Evolutionary conservation across 2,888 invertebrate species (phyloP).

Genomic region (Nemoura dubitans): DNA sequence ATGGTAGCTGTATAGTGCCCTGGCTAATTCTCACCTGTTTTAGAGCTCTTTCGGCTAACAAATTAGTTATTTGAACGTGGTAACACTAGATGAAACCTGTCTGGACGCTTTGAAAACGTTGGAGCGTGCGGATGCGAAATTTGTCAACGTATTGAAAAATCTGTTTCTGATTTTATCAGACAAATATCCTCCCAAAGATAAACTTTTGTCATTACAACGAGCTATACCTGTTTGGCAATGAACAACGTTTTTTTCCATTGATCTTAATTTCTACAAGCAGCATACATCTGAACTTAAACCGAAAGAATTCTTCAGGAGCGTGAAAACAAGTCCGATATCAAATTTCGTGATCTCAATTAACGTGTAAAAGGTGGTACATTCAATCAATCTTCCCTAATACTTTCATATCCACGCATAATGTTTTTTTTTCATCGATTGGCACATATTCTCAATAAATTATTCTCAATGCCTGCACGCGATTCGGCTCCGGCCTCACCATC

Average conservation of each 20-base stretch:
- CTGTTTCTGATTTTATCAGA: too few relatives aligned
- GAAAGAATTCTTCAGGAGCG: neutral
- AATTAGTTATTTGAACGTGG: conserved; percentile 16
- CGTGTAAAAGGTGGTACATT: neutral
- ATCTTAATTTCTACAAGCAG: neutral
- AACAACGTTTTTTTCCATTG: too few relatives aligned
- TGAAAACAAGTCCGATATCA: conserved; percentile 1
- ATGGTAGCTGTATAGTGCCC: neutral
- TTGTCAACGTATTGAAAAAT: too few relatives aligned
- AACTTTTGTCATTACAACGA: too few relatives aligned
- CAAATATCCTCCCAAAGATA: too few relatives aligned
- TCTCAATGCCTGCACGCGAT: neutral
- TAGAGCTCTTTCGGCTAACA: neutral
- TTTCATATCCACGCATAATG: conserved; percentile 12
- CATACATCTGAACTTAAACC: neutral
- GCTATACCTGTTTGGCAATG: too few relatives aligned
- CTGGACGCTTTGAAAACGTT: neutral
- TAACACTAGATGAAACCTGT: conserved; percentile 26
- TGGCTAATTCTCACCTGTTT: conserved; percentile 39
- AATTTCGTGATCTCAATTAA: conserved; percentile 12
- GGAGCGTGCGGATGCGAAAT: too few relatives aligned
- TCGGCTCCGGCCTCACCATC: neutral
- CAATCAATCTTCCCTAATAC: neutral
- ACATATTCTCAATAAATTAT: neutral
- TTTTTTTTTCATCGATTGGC: neutral